phyloP scores from a whole-genome alignment of 1,140 invertebrate genomes.

The Zaprionus kolodkinae region DNA sequence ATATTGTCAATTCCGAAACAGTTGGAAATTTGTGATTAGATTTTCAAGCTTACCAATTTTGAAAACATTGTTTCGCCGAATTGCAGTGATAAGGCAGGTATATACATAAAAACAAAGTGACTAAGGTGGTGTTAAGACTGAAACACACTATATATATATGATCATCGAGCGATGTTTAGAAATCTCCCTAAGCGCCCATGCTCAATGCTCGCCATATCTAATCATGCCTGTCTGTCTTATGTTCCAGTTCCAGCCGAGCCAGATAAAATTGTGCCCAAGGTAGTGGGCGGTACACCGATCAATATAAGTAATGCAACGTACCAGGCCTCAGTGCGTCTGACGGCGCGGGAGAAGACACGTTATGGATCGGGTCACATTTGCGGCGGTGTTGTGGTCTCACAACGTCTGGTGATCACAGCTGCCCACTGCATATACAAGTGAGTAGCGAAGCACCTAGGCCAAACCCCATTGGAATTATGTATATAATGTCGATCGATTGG shows the following conservation, averaged over 20 bases:
- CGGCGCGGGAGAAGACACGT: slow-evolving; percentile 26
- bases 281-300: slow-evolving; percentile 54
- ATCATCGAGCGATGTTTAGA: no score
- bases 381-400: slow-evolving; percentile 86
- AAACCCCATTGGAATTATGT: no score
- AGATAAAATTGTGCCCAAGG: slow-evolving; percentile 42
- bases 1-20: slow-evolving; percentile 19
- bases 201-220: slow-evolving; percentile 6
- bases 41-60: slow-evolving; percentile 33
- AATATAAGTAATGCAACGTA: slow-evolving; percentile 46
- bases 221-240: not conserved
- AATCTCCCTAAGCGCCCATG: not conserved
- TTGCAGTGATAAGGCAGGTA: slow-evolving; percentile 11
- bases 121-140: not conserved
- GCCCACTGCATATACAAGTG: slow-evolving; percentile 86
- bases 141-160: not conserved
- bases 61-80: slow-evolving; percentile 21
- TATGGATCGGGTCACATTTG: slow-evolving; percentile 85
- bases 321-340: slow-evolving; percentile 68
- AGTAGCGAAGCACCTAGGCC: not conserved
- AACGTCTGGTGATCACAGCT: slow-evolving; percentile 87
- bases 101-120: slow-evolving; percentile 17
- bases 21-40: slow-evolving; percentile 28
- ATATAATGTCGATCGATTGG: no score
- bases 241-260: slow-evolving; percentile 7